Base-by-base conservation (phyloP, 2,797 vertebrate species). In the Alfaro cultratus region DNA sequence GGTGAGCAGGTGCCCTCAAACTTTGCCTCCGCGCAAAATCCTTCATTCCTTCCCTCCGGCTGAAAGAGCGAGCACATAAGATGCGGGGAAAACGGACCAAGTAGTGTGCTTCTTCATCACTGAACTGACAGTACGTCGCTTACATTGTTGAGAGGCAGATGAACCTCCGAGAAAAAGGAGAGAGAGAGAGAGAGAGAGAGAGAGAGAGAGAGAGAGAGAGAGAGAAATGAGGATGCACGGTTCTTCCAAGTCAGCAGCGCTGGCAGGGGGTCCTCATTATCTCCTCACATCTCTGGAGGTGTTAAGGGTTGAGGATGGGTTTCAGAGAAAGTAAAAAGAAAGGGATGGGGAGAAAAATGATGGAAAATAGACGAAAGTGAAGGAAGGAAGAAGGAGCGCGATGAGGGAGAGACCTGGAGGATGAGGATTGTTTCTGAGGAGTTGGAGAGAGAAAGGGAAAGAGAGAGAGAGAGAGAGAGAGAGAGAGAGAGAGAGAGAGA, bases 1-100 rank as follows among this genome's bases (percentile, higher is more conserved):
- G 81, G 82, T 80, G 87, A 91, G 85, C 94, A 94, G 93, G 77
- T 82, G 68, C 78, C 91, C 90, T 94, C 93, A 96, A 96, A 96
- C 94, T 96, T 96, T 95, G 83, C 93, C 89, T 91, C 87, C 75
- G 77, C 87, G 88, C 81, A 91, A 82, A 72, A 88, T 80, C 83
- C 86, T 83, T 91, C 83, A 86, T 87, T 87, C 82, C 86, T 88
- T 87, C 80, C 79, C 89, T 87, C 34, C 36, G 9, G 16, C 62
- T 73, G 88, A 47, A 86, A 31, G 88, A 80, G 89, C 84, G 67
- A 46, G 75, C 78, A 82, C 75, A 62, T 46, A 4, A 80, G 82
- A 51, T 39, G 84, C 74, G 73, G 36, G 43, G 68, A 49, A 77
- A 79, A 29, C 84, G 72, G 86, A 86, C 80, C 85, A 74, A 88